Base-by-base conservation (phyloP, 1,140 invertebrate species). In the Pseudoatta argentina region DNA sequence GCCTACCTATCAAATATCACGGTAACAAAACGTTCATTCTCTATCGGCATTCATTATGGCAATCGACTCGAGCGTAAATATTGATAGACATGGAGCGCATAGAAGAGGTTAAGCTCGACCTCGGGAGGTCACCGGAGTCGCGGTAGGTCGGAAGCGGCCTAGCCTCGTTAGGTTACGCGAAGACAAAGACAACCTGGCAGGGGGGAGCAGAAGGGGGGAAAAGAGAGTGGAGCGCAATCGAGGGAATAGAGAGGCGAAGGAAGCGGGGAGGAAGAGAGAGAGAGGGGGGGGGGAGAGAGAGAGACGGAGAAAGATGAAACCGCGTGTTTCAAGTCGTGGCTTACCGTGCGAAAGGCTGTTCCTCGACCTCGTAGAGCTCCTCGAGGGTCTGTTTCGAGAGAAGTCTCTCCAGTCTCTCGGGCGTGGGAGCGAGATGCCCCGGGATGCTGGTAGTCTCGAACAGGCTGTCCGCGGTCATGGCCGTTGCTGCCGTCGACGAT, bases 341-440 rank as follows among this genome's bases (percentile, higher is more conserved):
- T 94, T 92, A 96, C 95, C 95, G 93, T 92, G 95, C 95, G 93
- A 96, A 96, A 90, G 95, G 95, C 88, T 95, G 95, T 92, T 96
- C 94, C 93, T 95, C 95, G 88, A 96, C 95, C 88, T 95, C 94
- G 92, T 96, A 96, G 64, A 95, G 95, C 64, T 95, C 93, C 91
- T 95, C 95, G 91, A 96, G 95, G 86, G 93, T 94, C 91, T 94
- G 93, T 89, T 95, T 95, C 89, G 94, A 94, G 89, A 95, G 94
- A 86, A 95, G 93, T 92, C 94, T 94, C 93, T 95, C 94, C 75
- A 95, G 92, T 88, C 95, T 91, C 87, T 95, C 92, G 64, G 94
- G 92, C 94, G 95, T 94, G 93, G 95, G 94, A 93, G 95, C 94
- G 92, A 95, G 94, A 91, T 95, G 95, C 90, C 95, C 95, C 88